Base-by-base conservation (phyloP, 1,140 invertebrate genomes). In the Plodia interpunctella region DNA sequence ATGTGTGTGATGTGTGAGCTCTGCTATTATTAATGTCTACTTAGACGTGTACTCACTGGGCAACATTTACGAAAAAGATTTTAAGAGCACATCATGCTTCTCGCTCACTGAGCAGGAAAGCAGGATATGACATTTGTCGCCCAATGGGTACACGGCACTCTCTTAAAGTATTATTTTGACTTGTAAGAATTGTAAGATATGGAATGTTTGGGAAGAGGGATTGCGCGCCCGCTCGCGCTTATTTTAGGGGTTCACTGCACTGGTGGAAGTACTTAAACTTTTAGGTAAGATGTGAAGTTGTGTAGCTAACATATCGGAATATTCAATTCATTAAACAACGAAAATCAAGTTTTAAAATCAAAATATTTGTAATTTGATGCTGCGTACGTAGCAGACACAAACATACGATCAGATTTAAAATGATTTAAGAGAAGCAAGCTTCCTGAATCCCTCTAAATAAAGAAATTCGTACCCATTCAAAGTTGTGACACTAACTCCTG, bases 1-100 rank as follows among this genome's bases (percentile, higher is more conserved):
- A 15, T 53, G 49, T 52, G 57, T 59, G 57, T 59, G 57, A 59
- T 59, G 57, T 59, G 49, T 52, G 57, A 58, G 57, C 57, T 59
- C 57, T 59, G 28, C 57, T 52, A 51, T 5, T 6, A 10, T 32
- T 25, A 25, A 8, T 51, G 49, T 51, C 51, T 21, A 53, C 51
- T 53, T 53, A 53, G 18, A 2, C 49, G 18, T 51, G 18, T 51
- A 19, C 18, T 18, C 15, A 20, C 20, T 51, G n/a, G 18, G 18
- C 49, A 18, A 18, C 15, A 18, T 44, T n/a, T 11, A 19, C 18
- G 18, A 2, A n/a, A 2, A 49, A 18, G 0, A 49, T 2, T 9
- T 6, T 18, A 5, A 49, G 6, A 49, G 1, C 6, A 49, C 2
- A 49, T n/a, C 38, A 28, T 3, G 4, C 28, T 28, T 28, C 28